These are phyloP conservation scores for Dendronephthya gigantea DNA, from an alignment of 64 coral and sea anemone species.

Conservation along the genomic window DNA sequence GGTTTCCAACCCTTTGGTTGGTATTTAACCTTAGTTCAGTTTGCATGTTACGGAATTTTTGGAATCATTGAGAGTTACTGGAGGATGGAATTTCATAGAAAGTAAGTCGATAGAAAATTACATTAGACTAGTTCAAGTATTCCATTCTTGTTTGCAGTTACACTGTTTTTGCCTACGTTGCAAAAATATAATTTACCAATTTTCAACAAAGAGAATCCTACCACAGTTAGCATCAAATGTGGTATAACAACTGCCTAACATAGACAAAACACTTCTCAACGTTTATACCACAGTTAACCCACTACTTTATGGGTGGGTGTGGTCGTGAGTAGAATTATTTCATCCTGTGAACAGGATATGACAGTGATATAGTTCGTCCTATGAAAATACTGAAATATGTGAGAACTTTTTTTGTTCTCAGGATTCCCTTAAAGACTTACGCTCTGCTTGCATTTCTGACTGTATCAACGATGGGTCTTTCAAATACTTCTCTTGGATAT, in stretches of 20 bases:
- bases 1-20: slow-evolving; percentile 94
- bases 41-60: slow-evolving; percentile 80
- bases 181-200: background rate
- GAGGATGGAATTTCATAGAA: slow-evolving; percentile 48
- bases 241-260: too few relatives aligned
- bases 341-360: too few relatives aligned
- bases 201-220: too few relatives aligned
- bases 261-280: background rate
- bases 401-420: slow-evolving; percentile 4
- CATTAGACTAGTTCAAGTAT: too few relatives aligned
- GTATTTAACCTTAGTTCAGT: slow-evolving; percentile 87
- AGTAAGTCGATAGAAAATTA: slow-evolving; percentile 54
- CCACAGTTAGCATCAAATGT: too few relatives aligned
- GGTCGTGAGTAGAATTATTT: too few relatives aligned
- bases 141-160: too few relatives aligned
- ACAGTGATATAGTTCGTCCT: too few relatives aligned
- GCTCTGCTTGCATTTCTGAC: slow-evolving; percentile 64
- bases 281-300: too few relatives aligned
- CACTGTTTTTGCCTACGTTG: background rate
- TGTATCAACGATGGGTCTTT: slow-evolving; percentile 87
- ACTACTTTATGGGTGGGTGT: too few relatives aligned
- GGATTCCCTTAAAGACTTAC: slow-evolving; percentile 82
- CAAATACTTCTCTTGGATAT: slow-evolving; percentile 74
- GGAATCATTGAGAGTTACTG: slow-evolving; percentile 65
- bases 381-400: too few relatives aligned